Evolutionary conservation across 2,113 vertebrate species (phyloP), one percentile per base, ranked within the genome.

Genomic region (Pelmatolapia mariae): DNA sequence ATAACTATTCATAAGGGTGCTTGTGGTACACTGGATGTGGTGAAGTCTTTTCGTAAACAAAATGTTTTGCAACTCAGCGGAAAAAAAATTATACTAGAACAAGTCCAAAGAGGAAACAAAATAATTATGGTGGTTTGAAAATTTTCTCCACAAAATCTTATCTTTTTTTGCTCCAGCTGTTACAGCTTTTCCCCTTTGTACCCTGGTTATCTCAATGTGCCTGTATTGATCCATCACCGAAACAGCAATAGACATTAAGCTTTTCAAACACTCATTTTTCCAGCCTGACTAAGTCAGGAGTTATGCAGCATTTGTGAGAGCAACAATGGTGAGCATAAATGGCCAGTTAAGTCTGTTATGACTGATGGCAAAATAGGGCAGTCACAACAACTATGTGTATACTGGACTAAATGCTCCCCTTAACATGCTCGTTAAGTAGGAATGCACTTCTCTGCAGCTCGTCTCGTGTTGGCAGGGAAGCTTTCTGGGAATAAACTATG

Each of bases 381-480:
- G 38, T 11, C 24, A 26, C 12, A 43, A 43, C 66, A 43, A 15
- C 71, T 29, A 47, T 29, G 16, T 47, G 40, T 29, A 11, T 26
- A 29, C 40, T 76, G 24, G 24, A 76, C 43, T 29, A 29, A 47
- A 26, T 45, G 22, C 13, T 45, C 10, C 68, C 68, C 40, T 73
- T 26, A 73, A 73, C 45, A 18, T 5, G 40, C 22, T 73, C 1
- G 13, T 73, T 73, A 45, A 73, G 68, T 73, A 73, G 13, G 40
- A 73, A 73, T 29, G 68, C 68, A 45, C 71, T 8, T 50, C 71
- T 31, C 43, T 76, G 71, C 43, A 47, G 71, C 43, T 29, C 0
- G 0, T 73, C 68, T 73, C 0, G 22, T 26, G 68, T 7, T 47
- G 68, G n/a, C 71, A 47, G 4, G 24, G 24, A 76, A 76, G 43